phyloP scores from a whole-genome alignment of 1,140 invertebrate genomes.

The Calliopsis andreniformis region DNA sequence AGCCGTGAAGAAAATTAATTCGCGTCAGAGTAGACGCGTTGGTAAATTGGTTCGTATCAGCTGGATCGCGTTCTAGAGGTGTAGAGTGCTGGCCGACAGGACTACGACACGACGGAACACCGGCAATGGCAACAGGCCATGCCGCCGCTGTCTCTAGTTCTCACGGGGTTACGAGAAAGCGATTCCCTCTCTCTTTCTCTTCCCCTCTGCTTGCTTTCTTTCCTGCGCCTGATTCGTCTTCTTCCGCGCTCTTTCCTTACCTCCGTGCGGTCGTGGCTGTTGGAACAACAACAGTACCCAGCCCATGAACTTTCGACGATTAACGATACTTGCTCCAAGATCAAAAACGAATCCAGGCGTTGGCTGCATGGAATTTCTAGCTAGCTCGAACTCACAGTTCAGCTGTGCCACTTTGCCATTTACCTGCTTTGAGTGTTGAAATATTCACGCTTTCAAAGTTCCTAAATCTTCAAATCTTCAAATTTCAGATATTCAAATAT shows the following conservation, averaged over 20 bases:
- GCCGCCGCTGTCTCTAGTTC: constrained; percentile 68
- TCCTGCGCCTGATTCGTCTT: constrained; percentile 27
- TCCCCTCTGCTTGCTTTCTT: constrained; percentile 11
- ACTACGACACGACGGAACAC: constrained; percentile 48
- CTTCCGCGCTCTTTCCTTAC: background rate
- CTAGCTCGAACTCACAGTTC: background rate
- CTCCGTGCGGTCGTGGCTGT: background rate
- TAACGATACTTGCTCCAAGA: constrained; percentile 18
- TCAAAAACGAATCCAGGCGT: constrained; percentile 12
- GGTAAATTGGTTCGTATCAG: constrained; percentile 34
- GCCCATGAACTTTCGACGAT: constrained; percentile 33
- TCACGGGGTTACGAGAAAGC: constrained; percentile 76
- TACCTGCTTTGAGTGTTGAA: too few species aligned
- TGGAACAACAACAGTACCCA: background rate
- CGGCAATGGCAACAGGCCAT: constrained; percentile 50
- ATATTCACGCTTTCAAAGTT: background rate
- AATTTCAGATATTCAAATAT: too few species aligned
- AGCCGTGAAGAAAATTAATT: constrained; percentile 1
- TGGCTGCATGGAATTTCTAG: background rate
- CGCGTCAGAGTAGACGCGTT: constrained; percentile 9
- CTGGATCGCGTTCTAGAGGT: background rate
- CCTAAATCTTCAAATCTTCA: too few species aligned
- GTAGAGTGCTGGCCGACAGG: constrained; percentile 29
- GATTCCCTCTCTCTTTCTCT: constrained; percentile 49
- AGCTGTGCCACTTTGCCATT: too few species aligned